These are phyloP conservation scores for Thelaira solivaga DNA, from an alignment of 2,888 invertebrate species.

Conservation along the genomic window DNA sequence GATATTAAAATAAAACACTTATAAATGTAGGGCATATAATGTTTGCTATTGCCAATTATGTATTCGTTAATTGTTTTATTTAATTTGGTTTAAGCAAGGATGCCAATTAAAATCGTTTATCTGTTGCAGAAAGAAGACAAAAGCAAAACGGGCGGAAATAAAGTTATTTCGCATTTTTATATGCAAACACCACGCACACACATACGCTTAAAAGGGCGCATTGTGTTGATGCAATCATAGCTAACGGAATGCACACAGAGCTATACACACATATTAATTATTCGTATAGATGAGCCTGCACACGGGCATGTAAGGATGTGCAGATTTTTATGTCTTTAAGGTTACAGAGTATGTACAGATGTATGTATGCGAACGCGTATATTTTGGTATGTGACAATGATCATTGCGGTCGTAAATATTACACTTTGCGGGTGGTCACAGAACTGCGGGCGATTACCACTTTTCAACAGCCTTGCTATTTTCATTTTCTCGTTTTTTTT, in stretches of 20 bases:
- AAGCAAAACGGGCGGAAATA: constrained; percentile 21
- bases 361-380: too few species aligned
- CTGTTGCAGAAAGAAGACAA: constrained; percentile 35
- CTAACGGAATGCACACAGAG: neutral
- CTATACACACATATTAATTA: neutral
- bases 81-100: constrained; percentile 43
- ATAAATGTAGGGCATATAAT: neutral
- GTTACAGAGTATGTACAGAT: too few species aligned
- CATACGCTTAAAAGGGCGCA: neutral
- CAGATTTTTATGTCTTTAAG: neutral
- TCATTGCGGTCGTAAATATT: constrained; percentile 64
- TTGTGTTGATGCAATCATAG: neutral
- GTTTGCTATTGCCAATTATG: neutral
- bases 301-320: neutral
- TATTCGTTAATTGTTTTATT: constrained; percentile 8
- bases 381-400: constrained; percentile 52
- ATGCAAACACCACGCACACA: neutral
- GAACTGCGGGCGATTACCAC: constrained; percentile 60
- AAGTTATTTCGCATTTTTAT: constrained; percentile 27
- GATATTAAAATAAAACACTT: neutral
- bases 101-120: constrained; percentile 55
- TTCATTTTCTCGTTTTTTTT: too few species aligned
- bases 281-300: neutral
- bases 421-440: constrained; percentile 62
- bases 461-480: constrained; percentile 55